Conservation (phyloP, 2,888 invertebrate genomes). For the Allacma fusca region DNA sequence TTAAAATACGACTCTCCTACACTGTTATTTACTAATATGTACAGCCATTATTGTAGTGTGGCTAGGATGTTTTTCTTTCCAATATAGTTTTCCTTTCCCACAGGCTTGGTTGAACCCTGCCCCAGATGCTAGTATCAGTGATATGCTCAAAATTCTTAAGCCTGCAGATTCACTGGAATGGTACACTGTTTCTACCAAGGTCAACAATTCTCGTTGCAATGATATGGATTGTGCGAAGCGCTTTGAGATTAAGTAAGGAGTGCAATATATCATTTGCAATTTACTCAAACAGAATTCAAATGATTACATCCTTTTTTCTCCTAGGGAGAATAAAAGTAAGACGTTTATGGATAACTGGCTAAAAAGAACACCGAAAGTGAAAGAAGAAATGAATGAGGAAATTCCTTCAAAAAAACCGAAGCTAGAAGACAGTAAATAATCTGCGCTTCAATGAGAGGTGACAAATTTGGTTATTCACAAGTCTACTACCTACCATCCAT, state of each 20-base stretch:
- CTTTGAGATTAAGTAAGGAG: conserved; percentile 59
- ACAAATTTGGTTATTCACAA: no score
- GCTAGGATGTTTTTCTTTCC: no score
- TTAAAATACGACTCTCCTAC: background rate
- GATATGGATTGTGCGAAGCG: conserved; percentile 65
- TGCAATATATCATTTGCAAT: background rate
- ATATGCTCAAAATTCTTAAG: conserved; percentile 69
- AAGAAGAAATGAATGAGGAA: background rate
- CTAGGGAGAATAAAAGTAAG: conserved; percentile 38
- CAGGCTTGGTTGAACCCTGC: conserved; percentile 76
- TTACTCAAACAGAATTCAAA: background rate
- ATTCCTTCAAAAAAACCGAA: conserved; percentile 23
- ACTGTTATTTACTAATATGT: conserved; percentile 30
- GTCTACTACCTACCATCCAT: no score
- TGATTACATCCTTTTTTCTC: conserved; percentile 20
- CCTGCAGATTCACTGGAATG: conserved; percentile 70
- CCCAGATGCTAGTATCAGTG: conserved; percentile 66
- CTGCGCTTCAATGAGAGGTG: no score
- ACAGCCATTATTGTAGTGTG: no score
- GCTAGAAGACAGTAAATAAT: background rate
- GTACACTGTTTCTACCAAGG: conserved; percentile 76
- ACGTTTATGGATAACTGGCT: conserved; percentile 57
- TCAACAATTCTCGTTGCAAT: conserved; percentile 78
- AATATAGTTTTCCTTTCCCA: conserved; percentile 45
- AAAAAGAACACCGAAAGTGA: conserved; percentile 34